These are phyloP conservation scores for Hycleus phaleratus DNA, from an alignment of 1,140 invertebrate genomes.

Conservation along the genomic window DNA sequence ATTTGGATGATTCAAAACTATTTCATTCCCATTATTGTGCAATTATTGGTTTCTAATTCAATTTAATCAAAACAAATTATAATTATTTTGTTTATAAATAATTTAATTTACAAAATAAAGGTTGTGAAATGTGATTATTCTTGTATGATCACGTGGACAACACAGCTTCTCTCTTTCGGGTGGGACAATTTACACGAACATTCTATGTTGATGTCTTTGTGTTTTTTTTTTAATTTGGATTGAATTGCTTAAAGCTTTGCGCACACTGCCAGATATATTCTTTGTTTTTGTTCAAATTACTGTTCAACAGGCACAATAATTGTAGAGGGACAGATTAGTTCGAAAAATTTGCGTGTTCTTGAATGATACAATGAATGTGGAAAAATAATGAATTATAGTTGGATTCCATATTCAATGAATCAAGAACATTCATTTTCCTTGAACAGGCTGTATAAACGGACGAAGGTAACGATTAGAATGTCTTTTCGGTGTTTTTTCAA, in stretches of 20 bases:
- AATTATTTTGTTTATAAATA: constrained; percentile 25
- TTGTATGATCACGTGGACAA: constrained; percentile 1
- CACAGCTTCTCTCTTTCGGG: neutral
- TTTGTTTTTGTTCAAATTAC: no score
- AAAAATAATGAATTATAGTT: no score
- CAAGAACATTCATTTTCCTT: no score
- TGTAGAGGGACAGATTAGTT: no score
- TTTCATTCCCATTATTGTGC: constrained; percentile 3
- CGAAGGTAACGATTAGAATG: no score
- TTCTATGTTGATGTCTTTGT: constrained; percentile 34
- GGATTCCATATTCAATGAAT: no score
- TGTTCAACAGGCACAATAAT: no score
- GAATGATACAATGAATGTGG: no score
- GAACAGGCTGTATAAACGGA: no score
- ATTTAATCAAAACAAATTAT: constrained; percentile 19
- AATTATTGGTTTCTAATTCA: constrained; percentile 3
- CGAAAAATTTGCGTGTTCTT: no score
- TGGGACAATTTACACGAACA: constrained; percentile 29
- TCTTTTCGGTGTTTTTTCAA: no score
- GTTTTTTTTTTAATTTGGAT: neutral
- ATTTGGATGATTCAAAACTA: no score
- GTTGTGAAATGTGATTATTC: constrained; percentile 28
- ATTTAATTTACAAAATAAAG: constrained; percentile 26
- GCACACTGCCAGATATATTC: constrained; percentile 7
- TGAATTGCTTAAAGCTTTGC: constrained; percentile 15